Evolutionary conservation across 2,113 vertebrate species (phyloP).

Genomic region (Zeus faber): DNA sequence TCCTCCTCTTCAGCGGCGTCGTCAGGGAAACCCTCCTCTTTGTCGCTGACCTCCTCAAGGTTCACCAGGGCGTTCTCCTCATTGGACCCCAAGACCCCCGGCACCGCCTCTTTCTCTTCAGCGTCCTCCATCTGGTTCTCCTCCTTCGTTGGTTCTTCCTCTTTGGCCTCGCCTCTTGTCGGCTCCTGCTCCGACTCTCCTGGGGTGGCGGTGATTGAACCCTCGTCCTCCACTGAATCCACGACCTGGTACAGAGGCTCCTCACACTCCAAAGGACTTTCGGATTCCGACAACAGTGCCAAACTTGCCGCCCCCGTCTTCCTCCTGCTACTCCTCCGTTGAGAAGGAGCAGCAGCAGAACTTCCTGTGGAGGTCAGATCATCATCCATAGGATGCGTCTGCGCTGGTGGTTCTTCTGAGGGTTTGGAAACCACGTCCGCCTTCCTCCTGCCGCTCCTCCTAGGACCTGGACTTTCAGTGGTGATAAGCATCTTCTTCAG

Average conservation of each 20-base stretch:
- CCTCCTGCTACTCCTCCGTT: not conserved
- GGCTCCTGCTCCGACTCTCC: not conserved
- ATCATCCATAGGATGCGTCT: too few species aligned
- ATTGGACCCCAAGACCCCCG: not conserved
- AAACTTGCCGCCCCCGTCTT: not conserved
- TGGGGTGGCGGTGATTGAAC: not conserved
- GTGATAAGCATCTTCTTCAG: too few species aligned
- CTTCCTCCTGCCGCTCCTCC: too few species aligned
- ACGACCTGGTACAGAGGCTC: not conserved
- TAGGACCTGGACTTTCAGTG: not conserved
- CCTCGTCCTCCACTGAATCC: not conserved
- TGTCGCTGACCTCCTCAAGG: slow-evolving; percentile 85
- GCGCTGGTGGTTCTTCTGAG: too few species aligned
- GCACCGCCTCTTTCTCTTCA: too few species aligned
- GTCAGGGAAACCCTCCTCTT: slow-evolving; percentile 78
- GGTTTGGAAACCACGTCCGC: too few species aligned
- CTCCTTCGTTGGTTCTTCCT: not conserved
- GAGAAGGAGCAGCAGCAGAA: too few species aligned
- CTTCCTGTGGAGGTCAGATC: too few species aligned
- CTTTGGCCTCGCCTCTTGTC: not conserved
- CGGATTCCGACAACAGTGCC: not conserved
- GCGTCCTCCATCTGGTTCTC: not conserved
- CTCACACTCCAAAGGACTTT: not conserved
- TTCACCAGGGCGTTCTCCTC: slow-evolving; percentile 66
- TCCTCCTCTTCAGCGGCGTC: slow-evolving; percentile 80